A percentile compares a stretch with the other conserved stretches of the same genome.
These are phyloP conservation scores for Cotesia chilonis DNA, from an alignment of 1,140 invertebrate genomes.

Conservation along the genomic window DNA sequence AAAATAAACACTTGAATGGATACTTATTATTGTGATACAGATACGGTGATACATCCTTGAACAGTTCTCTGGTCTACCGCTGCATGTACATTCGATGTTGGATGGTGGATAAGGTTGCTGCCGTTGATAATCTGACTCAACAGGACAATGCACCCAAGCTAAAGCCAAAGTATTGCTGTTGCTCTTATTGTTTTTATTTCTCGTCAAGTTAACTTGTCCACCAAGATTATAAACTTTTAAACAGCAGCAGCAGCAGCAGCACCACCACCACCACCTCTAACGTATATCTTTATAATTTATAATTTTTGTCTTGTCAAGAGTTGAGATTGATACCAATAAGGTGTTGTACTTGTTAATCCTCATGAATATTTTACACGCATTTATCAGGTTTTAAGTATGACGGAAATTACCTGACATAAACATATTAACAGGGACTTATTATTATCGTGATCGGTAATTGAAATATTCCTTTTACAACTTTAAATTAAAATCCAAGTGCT, in stretches of 20 bases:
- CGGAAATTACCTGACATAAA: background rate
- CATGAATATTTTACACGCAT: background rate
- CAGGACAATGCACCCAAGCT: conserved; percentile 44
- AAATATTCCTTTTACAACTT: background rate
- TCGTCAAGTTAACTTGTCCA: too few species aligned
- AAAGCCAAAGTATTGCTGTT: too few species aligned
- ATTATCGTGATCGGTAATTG: conserved; percentile 2
- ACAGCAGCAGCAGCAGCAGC: too few species aligned
- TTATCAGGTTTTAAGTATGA: too few species aligned
- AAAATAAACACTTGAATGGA: background rate
- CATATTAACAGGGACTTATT: too few species aligned
- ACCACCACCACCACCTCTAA: too few species aligned
- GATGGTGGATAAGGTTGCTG: too few species aligned
- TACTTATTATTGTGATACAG: conserved; percentile 12
- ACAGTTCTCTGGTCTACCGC: conserved; percentile 11
- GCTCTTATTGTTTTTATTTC: too few species aligned
- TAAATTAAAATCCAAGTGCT: conserved; percentile 1
- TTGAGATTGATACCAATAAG: background rate
- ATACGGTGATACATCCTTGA: conserved; percentile 25
- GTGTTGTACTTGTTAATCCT: background rate
- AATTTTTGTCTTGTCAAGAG: too few species aligned
- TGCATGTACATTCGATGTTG: too few species aligned
- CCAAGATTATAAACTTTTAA: too few species aligned
- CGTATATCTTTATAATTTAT: too few species aligned
- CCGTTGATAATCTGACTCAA: conserved; percentile 17